These are phyloP conservation scores for Dinocampus coccinellae DNA, from an alignment of 2,888 invertebrate species.

Conservation along the genomic window DNA sequence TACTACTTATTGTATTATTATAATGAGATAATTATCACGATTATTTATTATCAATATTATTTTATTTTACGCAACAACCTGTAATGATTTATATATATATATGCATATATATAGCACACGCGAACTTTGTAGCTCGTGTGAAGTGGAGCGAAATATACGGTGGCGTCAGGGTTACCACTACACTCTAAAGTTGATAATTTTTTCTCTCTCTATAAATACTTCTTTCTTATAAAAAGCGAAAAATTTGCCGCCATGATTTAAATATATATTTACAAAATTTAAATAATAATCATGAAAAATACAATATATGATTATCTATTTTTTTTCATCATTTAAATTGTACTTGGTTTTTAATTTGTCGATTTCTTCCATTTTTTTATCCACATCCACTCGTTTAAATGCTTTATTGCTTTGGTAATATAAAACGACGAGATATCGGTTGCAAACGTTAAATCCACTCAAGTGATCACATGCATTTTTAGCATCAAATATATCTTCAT, in stretches of 20 bases:
- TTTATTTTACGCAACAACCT: neutral
- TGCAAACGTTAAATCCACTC: slow-evolving; percentile 99
- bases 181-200: neutral
- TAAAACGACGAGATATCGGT: slow-evolving; percentile 97
- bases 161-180: slow-evolving; percentile 12
- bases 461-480: slow-evolving; percentile 99
- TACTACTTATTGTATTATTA: too few relatives aligned
- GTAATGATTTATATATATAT: too few relatives aligned
- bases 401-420: slow-evolving; percentile 98
- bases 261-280: slow-evolving; percentile 1
- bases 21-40: too few relatives aligned
- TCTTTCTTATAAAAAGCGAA: neutral
- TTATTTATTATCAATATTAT: too few relatives aligned
- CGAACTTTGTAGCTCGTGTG: slow-evolving; percentile 7
- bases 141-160: slow-evolving; percentile 9
- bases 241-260: slow-evolving; percentile 12
- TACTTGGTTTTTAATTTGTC: slow-evolving; percentile 96
- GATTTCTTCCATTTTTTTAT: slow-evolving; percentile 95
- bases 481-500: slow-evolving; percentile 99
- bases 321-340: slow-evolving; percentile 65
- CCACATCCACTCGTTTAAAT: slow-evolving; percentile 94
- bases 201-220: neutral
- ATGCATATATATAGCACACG: too few relatives aligned
- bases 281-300: slow-evolving; percentile 10
- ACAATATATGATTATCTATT: slow-evolving; percentile 44